Evolutionary conservation across 30 jellyfish, hydroid and myxozoan genomes (phyloP), one percentile per base, ranked within the genome.

Genomic region (Pelagia noctiluca): DNA sequence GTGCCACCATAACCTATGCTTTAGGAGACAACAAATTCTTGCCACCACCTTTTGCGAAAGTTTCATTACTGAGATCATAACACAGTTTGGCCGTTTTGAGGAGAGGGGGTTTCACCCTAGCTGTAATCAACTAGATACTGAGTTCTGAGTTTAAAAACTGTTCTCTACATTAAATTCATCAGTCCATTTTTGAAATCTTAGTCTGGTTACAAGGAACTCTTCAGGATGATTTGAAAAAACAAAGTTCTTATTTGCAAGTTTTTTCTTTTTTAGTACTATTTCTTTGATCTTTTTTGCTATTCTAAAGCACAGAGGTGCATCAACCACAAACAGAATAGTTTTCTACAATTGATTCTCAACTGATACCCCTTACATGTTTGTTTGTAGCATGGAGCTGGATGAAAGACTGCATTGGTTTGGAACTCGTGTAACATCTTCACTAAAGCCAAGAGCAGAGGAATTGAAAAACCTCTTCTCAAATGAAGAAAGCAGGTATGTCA

Each of bases 341-440:
- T 42, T 8, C 57, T 42, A 42, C 12, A 42, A 42, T 42, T 42
- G 57, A 5, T 42, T 42, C 16, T 42, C 57, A 42, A n/a, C n/a
- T n/a, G n/a, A n/a, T n/a, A 42, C 57, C 12, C 57, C 57, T 42
- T 42, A 16, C 12, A 42, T 16, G 8, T 42, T 42, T 42, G 8
- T 5, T 8, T 4, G 21, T 10, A 30, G 5, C 29, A 89, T 89
- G 97, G 97, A 89, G 66, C 53, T 50, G 49, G 97, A 89, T 67
- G 97, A 89, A 81, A 81, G 97, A 75, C 73, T 89, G 35, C 81
- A 89, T 22, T 89, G 97, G 97, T 78, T 89, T 63, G 97, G 84
- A 47, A 54, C 83, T 0, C 65, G 86, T 25, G 97, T 89, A 3
- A 82, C 90, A 50, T 80, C 97, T 5, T 89, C 97, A n/a, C 61